Percentiles rank a stretch among this genome's conserved stretches.
phyloP scores from a whole-genome alignment of 2,888 invertebrate species.

The Leptinotarsa peninsularis region DNA sequence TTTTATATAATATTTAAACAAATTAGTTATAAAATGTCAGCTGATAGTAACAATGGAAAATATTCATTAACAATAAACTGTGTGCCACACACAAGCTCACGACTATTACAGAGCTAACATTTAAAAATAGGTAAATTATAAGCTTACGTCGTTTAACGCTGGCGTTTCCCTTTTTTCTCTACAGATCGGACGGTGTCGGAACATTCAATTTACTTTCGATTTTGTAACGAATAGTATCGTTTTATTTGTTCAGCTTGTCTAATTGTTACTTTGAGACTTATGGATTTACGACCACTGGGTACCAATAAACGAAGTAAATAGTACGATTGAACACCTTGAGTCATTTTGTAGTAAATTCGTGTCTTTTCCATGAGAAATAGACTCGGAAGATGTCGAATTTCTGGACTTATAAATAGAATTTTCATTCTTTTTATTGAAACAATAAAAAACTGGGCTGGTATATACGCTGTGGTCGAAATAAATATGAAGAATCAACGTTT shows the following conservation, averaged over 20 bases:
- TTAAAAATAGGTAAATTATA: conserved; percentile 27
- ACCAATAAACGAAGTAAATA: conserved; percentile 17
- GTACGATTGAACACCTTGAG: background rate
- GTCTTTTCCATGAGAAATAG: too few relatives aligned
- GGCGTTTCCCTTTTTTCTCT: conserved; percentile 11
- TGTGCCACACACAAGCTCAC: conserved; percentile 53
- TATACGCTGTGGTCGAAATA: too few relatives aligned
- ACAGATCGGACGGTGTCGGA: conserved; percentile 8
- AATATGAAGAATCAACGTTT: too few relatives aligned
- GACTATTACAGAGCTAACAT: conserved; percentile 31
- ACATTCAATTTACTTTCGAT: conserved; percentile 25
- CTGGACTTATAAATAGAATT: too few relatives aligned
- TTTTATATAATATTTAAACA: conserved; percentile 40
- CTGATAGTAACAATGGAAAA: conserved; percentile 42
- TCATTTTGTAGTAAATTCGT: background rate
- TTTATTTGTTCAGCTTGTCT: conserved; percentile 26
- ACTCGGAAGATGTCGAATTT: too few relatives aligned
- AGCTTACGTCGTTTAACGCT: conserved; percentile 25
- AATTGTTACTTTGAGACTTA: conserved; percentile 20
- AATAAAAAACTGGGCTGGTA: too few relatives aligned
- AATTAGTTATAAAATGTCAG: conserved; percentile 44
- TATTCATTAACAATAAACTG: conserved; percentile 50
- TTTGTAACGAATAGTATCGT: conserved; percentile 27
- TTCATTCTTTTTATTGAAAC: too few relatives aligned
- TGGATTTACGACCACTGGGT: conserved; percentile 18